Evolutionary conservation across 2,797 vertebrate species (phyloP), one percentile per base, ranked within the genome.

Genomic region (Pagetopsis macropterus): DNA sequence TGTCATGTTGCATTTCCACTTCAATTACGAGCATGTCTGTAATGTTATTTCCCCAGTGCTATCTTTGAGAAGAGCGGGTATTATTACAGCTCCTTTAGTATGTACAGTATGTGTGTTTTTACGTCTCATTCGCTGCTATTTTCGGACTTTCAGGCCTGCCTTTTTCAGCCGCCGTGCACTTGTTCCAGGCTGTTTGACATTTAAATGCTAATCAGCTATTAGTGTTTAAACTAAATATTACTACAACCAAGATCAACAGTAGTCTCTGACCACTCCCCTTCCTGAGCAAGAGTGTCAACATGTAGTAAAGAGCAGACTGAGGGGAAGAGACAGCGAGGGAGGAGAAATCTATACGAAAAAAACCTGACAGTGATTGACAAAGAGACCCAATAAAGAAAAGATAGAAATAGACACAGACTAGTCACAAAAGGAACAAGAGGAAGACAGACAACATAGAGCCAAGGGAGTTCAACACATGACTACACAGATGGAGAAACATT

Each of bases 221-320:
- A 82, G 65, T 81, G 79, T 88, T 90, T 87, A 78, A 91, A 87
- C 85, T 84, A 91, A 92, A 91, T 91, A 90, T 85, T 85, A 87
- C 85, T 84, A 77, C 79, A 85, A 88, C 83, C 77, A 91, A 89
- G 76, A 90, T 89, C 90, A 91, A 90, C 81, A 88, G 78, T 46
- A 87, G 84, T 91, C 79, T 79, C 56, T 81, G 76, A 88, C 79
- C 83, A 62, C 79, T 72, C 81, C 86, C 76, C 69, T 78, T 76
- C 60, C 72, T 65, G 45, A 86, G 83, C 56, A 51, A 69, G 69
- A 84, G 69, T 77, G 86, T 89, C 85, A 90, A 83, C 83, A 87
- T 81, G 83, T 82, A 85, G 85, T 87, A 83, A 87, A 87, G 84
- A 78, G 45, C 72, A 81, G 64, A 68, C 62, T 72, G 71, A 80